Evolutionary conservation across 2,113 vertebrate species (phyloP), one percentile per base, ranked within the genome.

Genomic region (Chaetorhynchus papuensis): DNA sequence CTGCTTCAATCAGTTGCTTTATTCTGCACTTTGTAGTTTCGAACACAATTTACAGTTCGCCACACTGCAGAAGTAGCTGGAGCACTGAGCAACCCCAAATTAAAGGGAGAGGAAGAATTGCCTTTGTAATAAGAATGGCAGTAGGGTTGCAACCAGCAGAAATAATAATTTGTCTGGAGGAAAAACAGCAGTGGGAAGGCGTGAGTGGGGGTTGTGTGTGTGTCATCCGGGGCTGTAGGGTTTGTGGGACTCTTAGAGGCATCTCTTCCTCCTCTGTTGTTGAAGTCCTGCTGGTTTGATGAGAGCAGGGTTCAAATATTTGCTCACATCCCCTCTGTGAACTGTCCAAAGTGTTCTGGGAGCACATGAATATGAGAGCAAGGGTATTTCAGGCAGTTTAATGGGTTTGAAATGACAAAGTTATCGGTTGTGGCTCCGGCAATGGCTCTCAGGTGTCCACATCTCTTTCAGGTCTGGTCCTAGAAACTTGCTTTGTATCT

Each of bases 31-130:
- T 83, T 56, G 85, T 70, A 83, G 83, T 74, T 95, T 56, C 63
- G 52, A 94, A 35, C 63, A 52, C 90, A 83, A 90, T 93, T 96
- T 96, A 90, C 90, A 92, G 76, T 88, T 86, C 2, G 7, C 85
- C 41, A 4, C 63, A 0, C 75, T 2, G 64, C 76, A 52, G 64
- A 66, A 88, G 87, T 42, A 74, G 92, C 85, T 86, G 70, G 90
- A 91, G 74, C 64, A 31, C 72, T 7, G 52, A 92, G 68, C 85
- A 90, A 83, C 90, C 75, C 75, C 85, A 75, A 88, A 94, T 94
- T 93, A 95, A 96, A 92, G 87, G 78, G 66, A 97, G 77, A 93
- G 71, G 78, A 65, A 71, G 77, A 95, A 93, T 77, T 83, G 84
- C 82, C 79, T 91, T 83, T 70, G 71, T 54, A 88, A 85, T 77